Conservation (phyloP, 2,797 vertebrate species). For the Argya squamiceps region DNA sequence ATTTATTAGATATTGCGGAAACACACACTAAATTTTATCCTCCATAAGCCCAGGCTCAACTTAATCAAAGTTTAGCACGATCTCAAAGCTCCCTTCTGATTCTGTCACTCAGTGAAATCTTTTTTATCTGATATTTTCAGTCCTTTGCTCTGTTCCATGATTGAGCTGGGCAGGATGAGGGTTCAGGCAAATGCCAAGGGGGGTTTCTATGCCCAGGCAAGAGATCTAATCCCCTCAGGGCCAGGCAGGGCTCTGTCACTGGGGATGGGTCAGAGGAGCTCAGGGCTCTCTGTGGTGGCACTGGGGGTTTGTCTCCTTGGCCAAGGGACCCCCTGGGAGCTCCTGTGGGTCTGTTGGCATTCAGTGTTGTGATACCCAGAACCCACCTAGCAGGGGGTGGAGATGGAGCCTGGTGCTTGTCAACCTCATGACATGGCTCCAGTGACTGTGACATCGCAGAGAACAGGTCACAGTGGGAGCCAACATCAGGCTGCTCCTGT, state of each 20-base stretch:
- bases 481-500: not conserved
- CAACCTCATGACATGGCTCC: rapidly evolving
- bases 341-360: too few relatives aligned
- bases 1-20: not conserved
- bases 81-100: not conserved
- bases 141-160: not conserved
- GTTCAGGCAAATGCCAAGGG: rapidly evolving
- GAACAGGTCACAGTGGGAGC: not conserved
- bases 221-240: not conserved
- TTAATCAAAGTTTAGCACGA: not conserved
- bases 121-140: not conserved
- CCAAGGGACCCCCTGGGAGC: not conserved
- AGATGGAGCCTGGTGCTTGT: not conserved
- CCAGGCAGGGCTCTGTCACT: not conserved
- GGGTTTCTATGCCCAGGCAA: not conserved
- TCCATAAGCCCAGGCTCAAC: not conserved
- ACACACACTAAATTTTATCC: not conserved
- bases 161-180: not conserved
- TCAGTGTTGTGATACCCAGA: not conserved
- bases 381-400: rapidly evolving
- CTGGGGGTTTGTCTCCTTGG: not conserved
- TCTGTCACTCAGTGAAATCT: not conserved
- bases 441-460: not conserved
- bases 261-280: not conserved
- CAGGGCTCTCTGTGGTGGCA: not conserved